Evolutionary conservation across 2,797 vertebrate species (phyloP).

Genomic region (Ceryle rudis): DNA sequence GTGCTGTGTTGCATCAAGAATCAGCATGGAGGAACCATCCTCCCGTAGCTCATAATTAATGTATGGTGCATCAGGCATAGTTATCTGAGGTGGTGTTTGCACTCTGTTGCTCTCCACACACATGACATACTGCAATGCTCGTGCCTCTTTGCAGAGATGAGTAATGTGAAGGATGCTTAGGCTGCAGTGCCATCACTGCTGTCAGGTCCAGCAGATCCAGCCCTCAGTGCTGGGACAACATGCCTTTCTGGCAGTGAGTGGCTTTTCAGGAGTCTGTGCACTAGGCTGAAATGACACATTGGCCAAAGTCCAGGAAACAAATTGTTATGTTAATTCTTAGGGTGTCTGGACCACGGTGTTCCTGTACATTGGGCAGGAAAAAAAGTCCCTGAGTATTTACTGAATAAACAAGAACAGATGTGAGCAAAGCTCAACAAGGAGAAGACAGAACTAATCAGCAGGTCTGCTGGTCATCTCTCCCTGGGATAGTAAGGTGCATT

Average conservation of each 20-base stretch:
- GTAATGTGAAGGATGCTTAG: not conserved
- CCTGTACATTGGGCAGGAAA: not conserved
- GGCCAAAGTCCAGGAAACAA: not conserved
- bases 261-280: not conserved
- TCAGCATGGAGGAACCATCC: not conserved
- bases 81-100: not conserved
- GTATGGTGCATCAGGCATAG: not conserved
- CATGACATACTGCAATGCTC: accelerated
- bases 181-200: not conserved
- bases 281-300: not conserved
- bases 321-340: not conserved
- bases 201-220: not conserved
- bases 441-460: not conserved
- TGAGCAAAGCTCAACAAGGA: not conserved
- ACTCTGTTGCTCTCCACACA: too few relatives aligned
- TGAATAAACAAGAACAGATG: not conserved
- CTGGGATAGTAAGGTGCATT: not conserved
- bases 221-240: accelerated
- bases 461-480: not conserved
- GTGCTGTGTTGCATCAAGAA: not conserved
- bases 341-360: not conserved
- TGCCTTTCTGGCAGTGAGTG: not conserved
- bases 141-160: accelerated
- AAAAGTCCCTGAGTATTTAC: not conserved
- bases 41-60: not conserved